Conservation (phyloP, 2,888 invertebrate genomes). For the Salpingus planirostris region DNA sequence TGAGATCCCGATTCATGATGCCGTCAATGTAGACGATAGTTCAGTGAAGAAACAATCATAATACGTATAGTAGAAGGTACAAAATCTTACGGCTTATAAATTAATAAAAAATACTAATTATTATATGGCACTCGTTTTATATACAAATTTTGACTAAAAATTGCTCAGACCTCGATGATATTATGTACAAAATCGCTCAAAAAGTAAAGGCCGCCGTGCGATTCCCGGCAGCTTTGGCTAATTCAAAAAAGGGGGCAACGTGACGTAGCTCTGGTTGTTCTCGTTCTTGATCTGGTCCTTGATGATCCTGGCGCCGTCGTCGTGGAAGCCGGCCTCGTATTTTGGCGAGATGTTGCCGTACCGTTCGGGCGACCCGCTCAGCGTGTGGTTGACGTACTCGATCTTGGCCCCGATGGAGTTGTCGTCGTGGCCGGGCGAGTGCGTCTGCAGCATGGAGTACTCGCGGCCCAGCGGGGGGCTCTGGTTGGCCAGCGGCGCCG, state of each 20-base stretch:
- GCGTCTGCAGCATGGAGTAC: constrained; percentile 56
- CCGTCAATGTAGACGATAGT: too few species aligned
- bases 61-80: too few species aligned
- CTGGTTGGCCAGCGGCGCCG: constrained; percentile 46
- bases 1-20: too few species aligned
- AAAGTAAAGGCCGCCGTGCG: too few species aligned
- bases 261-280: constrained; percentile 54
- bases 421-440: constrained; percentile 47
- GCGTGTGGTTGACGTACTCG: constrained; percentile 41
- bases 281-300: constrained; percentile 37
- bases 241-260: constrained; percentile 71
- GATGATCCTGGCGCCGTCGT: constrained; percentile 37
- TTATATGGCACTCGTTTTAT: too few species aligned
- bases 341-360: constrained; percentile 53
- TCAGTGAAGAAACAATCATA: too few species aligned
- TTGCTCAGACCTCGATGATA: background rate
- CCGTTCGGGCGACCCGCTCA: constrained; percentile 45
- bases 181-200: constrained; percentile 2
- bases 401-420: constrained; percentile 40
- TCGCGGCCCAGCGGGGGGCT: constrained; percentile 57
- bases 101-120: too few species aligned
- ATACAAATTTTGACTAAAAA: constrained; percentile 3
- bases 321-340: constrained; percentile 47
- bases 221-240: constrained; percentile 35
- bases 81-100: too few species aligned